A percentile compares a stretch with the other conserved stretches of the same genome.
Conservation (phyloP, 1,140 invertebrate species). For the Ceratina australensis region DNA sequence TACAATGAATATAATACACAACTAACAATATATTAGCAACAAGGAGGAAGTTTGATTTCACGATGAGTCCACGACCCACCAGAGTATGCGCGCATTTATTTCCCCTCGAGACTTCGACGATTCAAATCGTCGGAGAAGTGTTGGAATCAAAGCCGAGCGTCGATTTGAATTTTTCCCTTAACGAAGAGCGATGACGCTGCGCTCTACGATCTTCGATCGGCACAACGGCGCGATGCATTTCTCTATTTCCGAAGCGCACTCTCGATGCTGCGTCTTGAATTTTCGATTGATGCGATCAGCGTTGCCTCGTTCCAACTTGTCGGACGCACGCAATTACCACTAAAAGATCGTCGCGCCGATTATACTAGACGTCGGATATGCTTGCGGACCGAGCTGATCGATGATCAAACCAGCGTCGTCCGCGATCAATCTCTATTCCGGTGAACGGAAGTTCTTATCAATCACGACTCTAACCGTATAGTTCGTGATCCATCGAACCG, state of each 20-base stretch:
- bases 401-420: background rate
- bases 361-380: background rate
- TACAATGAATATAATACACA: slow-evolving; percentile 43
- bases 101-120: no score
- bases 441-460: background rate
- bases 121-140: background rate
- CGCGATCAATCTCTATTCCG: background rate
- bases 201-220: background rate
- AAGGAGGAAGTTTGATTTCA: slow-evolving; percentile 39
- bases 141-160: slow-evolving; percentile 12
- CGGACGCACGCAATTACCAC: background rate
- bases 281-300: slow-evolving; percentile 4
- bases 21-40: slow-evolving; percentile 30
- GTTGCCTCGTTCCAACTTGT: background rate
- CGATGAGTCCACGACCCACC: no score
- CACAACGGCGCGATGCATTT: background rate
- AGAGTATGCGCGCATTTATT: no score
- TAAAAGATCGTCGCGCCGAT: background rate
- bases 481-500: background rate
- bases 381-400: background rate
- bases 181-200: slow-evolving; percentile 17
- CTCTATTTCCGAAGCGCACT: background rate
- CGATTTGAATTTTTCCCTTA: background rate
- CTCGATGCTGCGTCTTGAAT: no score
- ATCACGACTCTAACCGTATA: background rate